Conservation (phyloP, 2,113 vertebrate species). For the Aldabrachelys gigantea region DNA sequence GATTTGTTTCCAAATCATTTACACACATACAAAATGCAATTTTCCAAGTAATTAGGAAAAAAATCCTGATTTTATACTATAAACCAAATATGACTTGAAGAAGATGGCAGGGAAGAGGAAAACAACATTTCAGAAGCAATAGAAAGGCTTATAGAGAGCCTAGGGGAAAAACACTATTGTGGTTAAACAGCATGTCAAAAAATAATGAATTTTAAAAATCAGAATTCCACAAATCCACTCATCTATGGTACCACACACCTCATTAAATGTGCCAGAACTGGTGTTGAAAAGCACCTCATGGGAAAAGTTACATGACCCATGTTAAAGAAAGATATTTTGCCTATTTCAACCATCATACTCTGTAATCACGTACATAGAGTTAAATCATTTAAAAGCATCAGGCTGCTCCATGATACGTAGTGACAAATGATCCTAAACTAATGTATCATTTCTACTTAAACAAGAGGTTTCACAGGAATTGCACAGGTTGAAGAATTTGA, state of each 20-base stretch:
- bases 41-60: not conserved
- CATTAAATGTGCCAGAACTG: not conserved
- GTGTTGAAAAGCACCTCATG: not conserved
- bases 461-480: not conserved
- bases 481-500: not conserved
- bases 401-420: not conserved
- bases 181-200: not conserved
- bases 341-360: not conserved
- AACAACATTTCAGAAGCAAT: not conserved
- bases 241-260: not conserved
- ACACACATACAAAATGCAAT: not conserved
- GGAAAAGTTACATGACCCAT: not conserved
- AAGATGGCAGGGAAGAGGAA: not conserved
- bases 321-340: not conserved
- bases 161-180: not conserved
- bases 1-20: accelerated
- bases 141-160: not conserved
- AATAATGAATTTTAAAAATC: not conserved
- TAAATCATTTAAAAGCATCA: conserved; percentile 2
- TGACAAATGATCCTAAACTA: not conserved
- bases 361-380: not conserved
- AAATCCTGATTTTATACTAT: not conserved
- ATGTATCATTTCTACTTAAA: not conserved
- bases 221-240: not conserved
- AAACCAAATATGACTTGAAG: not conserved